Conservation (phyloP, 2,113 vertebrate genomes). For the Canis aureus region DNA sequence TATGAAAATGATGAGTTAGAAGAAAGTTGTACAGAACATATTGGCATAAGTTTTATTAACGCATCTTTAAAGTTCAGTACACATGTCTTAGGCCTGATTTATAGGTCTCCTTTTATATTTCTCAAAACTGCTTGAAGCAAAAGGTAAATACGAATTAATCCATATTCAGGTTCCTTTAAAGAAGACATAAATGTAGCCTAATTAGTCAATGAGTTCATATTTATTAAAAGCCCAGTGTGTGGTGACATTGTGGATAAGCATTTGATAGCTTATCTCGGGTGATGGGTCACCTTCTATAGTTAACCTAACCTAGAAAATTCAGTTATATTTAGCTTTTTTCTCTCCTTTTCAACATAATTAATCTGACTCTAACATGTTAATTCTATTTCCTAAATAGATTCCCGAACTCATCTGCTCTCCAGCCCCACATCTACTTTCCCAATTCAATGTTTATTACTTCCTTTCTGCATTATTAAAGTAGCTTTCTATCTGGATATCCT, state of each 20-base stretch:
- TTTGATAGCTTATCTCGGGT: not conserved
- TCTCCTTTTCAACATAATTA: slow-evolving; percentile 1
- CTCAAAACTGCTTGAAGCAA: not conserved
- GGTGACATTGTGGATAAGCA: not conserved
- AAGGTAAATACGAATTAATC: not conserved
- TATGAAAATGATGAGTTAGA: slow-evolving; percentile 66
- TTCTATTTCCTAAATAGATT: not conserved
- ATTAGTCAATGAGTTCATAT: not conserved
- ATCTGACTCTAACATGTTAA: not conserved
- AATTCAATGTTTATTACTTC: not conserved
- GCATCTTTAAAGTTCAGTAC: not conserved
- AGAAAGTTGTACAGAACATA: slow-evolving; percentile 48
- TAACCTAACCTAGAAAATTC: slow-evolving; percentile 25
- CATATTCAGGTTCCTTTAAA: slow-evolving; percentile 10
- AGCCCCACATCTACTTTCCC: not conserved
- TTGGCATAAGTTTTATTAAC: not conserved
- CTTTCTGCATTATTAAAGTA: not conserved
- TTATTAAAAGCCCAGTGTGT: not conserved
- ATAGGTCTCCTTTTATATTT: not conserved
- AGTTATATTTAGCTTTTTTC: not conserved
- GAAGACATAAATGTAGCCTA: slow-evolving; percentile 5
- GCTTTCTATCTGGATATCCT: not conserved
- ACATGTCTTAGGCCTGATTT: not conserved
- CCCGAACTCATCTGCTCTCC: not conserved
- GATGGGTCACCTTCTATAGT: not conserved